Evolutionary conservation across 2,113 vertebrate species (phyloP).

Genomic region (Tetraodon nigroviridis): DNA sequence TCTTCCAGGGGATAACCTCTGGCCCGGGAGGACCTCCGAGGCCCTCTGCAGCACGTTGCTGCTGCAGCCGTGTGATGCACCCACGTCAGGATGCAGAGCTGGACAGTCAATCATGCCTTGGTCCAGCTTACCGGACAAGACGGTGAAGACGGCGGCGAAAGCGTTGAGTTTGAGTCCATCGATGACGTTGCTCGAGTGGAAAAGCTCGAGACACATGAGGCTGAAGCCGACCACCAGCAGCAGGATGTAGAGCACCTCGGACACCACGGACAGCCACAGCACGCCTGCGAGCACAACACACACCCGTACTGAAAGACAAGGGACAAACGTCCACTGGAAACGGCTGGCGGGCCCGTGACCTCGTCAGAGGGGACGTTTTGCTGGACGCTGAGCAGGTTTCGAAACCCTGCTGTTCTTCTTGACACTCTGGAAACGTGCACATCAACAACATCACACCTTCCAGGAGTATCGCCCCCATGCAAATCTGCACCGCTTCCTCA

Average conservation of each 20-base stretch:
- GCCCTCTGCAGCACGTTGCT: neutral
- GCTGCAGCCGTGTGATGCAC: too few species aligned
- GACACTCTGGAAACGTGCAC: slow-evolving; percentile 5
- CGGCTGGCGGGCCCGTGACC: too few species aligned
- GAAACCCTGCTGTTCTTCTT: neutral
- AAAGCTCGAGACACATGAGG: slow-evolving; percentile 96
- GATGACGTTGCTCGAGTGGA: slow-evolving; percentile 94
- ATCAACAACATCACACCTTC: slow-evolving; percentile 11
- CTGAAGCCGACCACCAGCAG: slow-evolving; percentile 94
- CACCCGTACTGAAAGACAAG: neutral
- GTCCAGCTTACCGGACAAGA: slow-evolving; percentile 84
- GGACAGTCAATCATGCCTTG: neutral
- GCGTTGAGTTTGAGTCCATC: slow-evolving; percentile 97
- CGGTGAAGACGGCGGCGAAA: slow-evolving; percentile 97
- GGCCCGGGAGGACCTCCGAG: slow-evolving; percentile 10
- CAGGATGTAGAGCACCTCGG: slow-evolving; percentile 93
- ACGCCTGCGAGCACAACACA: slow-evolving; percentile 77
- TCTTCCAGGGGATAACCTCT: slow-evolving; percentile 41
- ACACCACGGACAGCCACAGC: slow-evolving; percentile 93
- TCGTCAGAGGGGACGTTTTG: slow-evolving; percentile 22
- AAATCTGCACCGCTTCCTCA: neutral
- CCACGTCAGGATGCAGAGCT: neutral
- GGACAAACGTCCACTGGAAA: neutral
- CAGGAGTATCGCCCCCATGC: neutral
- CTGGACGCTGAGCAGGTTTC: slow-evolving; percentile 17